A percentile compares a stretch with the other conserved stretches of the same genome.
These are phyloP conservation scores for Cantharis nigra DNA, from an alignment of 2,888 invertebrate species.

Conservation along the genomic window DNA sequence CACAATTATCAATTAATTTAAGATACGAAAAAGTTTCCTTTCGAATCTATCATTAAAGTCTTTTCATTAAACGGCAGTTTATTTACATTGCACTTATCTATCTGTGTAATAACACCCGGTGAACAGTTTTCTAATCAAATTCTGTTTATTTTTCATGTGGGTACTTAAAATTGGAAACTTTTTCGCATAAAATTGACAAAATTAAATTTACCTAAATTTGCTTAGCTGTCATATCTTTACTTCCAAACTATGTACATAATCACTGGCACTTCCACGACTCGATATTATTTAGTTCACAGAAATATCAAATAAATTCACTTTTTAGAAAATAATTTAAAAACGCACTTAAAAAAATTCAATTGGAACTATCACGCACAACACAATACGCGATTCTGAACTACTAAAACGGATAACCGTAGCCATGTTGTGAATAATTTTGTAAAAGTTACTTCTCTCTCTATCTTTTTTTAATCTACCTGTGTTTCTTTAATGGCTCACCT, in stretches of 20 bases:
- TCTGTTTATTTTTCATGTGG: not conserved
- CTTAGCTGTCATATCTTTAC: not conserved
- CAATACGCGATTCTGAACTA: constrained; percentile 18
- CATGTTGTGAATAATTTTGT: constrained; percentile 39
- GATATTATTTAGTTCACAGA: not conserved
- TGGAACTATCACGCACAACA: not conserved
- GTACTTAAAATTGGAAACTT: not conserved
- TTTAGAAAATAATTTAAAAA: not conserved
- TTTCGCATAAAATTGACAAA: not conserved
- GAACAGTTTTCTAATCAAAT: not conserved
- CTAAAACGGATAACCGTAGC: constrained; percentile 33
- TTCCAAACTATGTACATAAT: not conserved
- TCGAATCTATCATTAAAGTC: not conserved
- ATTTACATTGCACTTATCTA: not conserved
- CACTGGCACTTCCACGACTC: not conserved
- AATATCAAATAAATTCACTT: not conserved
- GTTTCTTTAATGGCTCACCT: constrained; percentile 45
- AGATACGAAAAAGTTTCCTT: not conserved
- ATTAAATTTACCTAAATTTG: constrained; percentile 2
- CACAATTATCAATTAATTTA: not conserved
- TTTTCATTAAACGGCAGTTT: not conserved
- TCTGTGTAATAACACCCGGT: not conserved
- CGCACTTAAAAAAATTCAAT: not conserved
- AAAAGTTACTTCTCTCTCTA: constrained; percentile 20
- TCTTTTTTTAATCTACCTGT: constrained; percentile 24